Evolutionary conservation across 2,888 invertebrate species (phyloP).

Genomic region (Drosophila nr. perissopoda): DNA sequence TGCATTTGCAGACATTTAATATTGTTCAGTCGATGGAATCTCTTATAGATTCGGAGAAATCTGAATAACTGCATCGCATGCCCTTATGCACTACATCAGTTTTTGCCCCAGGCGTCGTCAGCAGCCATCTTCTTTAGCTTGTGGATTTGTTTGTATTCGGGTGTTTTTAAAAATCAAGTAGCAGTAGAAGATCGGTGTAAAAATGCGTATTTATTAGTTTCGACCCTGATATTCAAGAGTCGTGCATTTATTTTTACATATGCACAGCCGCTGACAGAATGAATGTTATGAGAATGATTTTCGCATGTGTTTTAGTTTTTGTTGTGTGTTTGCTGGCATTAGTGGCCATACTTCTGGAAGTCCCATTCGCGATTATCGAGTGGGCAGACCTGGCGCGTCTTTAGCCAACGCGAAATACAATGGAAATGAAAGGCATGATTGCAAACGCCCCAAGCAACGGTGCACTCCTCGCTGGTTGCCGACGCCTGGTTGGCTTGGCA

Average conservation of each 20-base stretch:
- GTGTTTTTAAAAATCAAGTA: neutral
- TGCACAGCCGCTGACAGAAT: neutral
- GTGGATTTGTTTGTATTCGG: neutral
- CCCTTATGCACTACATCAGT: neutral
- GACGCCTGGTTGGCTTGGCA: constrained; percentile 99
- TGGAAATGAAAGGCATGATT: constrained; percentile 99
- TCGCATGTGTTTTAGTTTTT: neutral
- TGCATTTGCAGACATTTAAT: neutral
- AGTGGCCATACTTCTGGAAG: constrained; percentile 96
- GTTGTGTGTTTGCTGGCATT: constrained; percentile 32
- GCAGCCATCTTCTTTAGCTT: neutral
- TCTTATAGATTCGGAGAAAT: neutral
- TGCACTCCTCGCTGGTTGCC: constrained; percentile 99
- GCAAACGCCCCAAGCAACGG: constrained; percentile 99
- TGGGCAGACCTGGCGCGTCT: constrained; percentile 99
- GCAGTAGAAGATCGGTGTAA: neutral
- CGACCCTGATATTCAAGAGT: constrained; percentile 8
- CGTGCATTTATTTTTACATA: neutral
- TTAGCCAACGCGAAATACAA: constrained; percentile 99
- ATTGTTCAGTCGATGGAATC: neutral
- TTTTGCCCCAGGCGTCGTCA: too few species aligned
- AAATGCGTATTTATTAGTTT: constrained; percentile 23
- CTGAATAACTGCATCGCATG: neutral
- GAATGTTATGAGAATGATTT: neutral
- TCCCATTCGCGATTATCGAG: constrained; percentile 99